These are phyloP conservation scores for Myanophis thanlyinensis DNA, from an alignment of 2,113 vertebrate genomes.

Conservation along the genomic window DNA sequence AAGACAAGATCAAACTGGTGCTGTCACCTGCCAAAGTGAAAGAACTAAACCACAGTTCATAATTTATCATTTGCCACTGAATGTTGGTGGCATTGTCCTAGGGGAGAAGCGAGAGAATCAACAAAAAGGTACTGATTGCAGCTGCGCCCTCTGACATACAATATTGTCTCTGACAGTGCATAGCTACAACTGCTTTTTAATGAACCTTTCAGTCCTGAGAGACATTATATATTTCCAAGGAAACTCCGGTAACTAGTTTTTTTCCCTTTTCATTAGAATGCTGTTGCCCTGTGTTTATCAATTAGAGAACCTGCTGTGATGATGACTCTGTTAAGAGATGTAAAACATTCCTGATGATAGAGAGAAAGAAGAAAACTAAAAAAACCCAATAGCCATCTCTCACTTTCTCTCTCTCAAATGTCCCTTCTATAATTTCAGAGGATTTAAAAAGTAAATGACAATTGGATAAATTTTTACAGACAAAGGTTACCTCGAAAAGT, in stretches of 20 bases:
- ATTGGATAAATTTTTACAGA: conserved; percentile 10
- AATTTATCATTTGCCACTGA: background rate
- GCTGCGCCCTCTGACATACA: background rate
- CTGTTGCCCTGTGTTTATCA: background rate
- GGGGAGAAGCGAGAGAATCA: background rate
- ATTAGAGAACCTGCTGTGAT: background rate
- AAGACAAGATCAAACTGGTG: background rate
- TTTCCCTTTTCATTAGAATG: background rate
- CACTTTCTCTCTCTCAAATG: background rate
- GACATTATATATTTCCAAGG: background rate
- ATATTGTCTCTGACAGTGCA: background rate
- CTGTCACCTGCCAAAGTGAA: background rate
- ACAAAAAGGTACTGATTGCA: background rate
- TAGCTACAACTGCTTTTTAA: background rate
- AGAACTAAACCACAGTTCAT: background rate
- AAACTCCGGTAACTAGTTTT: background rate
- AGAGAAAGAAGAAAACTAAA: background rate
- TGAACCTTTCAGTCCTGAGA: background rate
- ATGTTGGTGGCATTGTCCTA: background rate
- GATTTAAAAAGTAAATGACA: conserved; percentile 8
- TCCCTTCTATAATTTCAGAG: background rate
- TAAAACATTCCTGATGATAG: background rate
- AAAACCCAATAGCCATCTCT: background rate
- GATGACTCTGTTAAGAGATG: background rate
- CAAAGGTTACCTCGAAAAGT: conserved; percentile 1